These are phyloP conservation scores for Sebastes flavidus DNA, from an alignment of 2,797 vertebrate genomes.

Conservation along the genomic window DNA sequence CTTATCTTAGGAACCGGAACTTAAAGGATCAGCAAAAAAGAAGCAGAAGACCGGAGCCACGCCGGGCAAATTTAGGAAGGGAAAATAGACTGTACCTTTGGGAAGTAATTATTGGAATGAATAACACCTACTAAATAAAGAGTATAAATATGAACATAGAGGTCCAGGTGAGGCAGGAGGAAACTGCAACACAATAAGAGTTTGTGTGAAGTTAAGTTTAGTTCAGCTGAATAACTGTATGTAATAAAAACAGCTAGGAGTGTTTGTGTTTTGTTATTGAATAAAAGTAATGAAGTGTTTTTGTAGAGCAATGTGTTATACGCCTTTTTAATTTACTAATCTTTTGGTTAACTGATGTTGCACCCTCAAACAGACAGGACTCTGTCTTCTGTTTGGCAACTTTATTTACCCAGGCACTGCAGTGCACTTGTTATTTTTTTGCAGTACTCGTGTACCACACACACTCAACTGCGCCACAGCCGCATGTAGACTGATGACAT, in stretches of 20 bases:
- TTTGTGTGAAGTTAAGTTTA: background rate
- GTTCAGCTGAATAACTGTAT: background rate
- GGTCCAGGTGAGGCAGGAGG: background rate
- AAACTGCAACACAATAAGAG: background rate
- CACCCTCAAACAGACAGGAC: too few species aligned
- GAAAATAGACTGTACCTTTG: slow-evolving; percentile 76
- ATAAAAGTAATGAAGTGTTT: slow-evolving; percentile 34
- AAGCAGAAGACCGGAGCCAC: slow-evolving; percentile 86
- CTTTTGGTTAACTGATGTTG: background rate
- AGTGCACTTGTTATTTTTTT: too few species aligned
- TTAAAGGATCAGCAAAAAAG: slow-evolving; percentile 90
- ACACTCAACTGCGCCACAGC: background rate
- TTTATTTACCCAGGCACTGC: background rate
- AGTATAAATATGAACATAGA: background rate
- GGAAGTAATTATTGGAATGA: background rate
- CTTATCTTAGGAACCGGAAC: slow-evolving; percentile 79
- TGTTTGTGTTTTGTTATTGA: slow-evolving; percentile 15
- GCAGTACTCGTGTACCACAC: background rate
- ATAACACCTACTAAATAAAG: background rate
- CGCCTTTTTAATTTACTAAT: background rate
- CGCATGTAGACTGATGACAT: background rate
- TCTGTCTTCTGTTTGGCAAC: background rate
- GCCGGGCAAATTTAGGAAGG: slow-evolving; percentile 84
- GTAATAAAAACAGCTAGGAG: background rate
- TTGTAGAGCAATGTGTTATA: background rate